A percentile compares a stretch with the other conserved stretches of the same genome.
These are phyloP conservation scores for Crematogaster levior DNA, from an alignment of 2,888 invertebrate genomes.

Conservation along the genomic window DNA sequence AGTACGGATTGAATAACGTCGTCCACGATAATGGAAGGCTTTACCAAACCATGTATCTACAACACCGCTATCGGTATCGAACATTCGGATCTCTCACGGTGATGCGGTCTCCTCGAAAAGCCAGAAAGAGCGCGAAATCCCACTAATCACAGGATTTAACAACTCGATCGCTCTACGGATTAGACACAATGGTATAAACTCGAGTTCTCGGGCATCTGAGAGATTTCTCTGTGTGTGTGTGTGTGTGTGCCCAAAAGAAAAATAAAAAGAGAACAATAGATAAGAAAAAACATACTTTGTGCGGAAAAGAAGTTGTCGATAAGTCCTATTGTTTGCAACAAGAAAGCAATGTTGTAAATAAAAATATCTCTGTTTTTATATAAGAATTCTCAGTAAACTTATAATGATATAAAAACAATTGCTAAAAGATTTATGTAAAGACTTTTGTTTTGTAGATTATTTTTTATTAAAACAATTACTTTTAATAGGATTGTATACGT, in stretches of 20 bases:
- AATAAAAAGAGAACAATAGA: not conserved
- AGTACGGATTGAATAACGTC: conserved; percentile 72
- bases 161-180: not conserved
- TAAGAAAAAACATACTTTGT: not conserved
- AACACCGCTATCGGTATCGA: conserved; percentile 66
- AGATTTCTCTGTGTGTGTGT: not conserved
- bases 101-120: conserved; percentile 48
- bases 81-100: conserved; percentile 70
- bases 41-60: conserved; percentile 71
- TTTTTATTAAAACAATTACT: not conserved
- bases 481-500: not conserved
- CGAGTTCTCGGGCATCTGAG: not conserved
- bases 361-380: not conserved
- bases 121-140: conserved; percentile 28
- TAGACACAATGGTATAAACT: not conserved
- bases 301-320: not conserved
- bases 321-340: not conserved
- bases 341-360: conserved; percentile 1
- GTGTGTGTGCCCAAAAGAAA: not conserved
- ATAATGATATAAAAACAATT: not conserved
- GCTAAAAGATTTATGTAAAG: not conserved
- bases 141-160: conserved; percentile 44
- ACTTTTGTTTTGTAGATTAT: not conserved
- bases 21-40: conserved; percentile 74
- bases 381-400: not conserved